A percentile compares a stretch with the other conserved stretches of the same genome.
Evolutionary conservation across 2,797 vertebrate species (phyloP).

Genomic region (Pseudocheirus occidentalis): DNA sequence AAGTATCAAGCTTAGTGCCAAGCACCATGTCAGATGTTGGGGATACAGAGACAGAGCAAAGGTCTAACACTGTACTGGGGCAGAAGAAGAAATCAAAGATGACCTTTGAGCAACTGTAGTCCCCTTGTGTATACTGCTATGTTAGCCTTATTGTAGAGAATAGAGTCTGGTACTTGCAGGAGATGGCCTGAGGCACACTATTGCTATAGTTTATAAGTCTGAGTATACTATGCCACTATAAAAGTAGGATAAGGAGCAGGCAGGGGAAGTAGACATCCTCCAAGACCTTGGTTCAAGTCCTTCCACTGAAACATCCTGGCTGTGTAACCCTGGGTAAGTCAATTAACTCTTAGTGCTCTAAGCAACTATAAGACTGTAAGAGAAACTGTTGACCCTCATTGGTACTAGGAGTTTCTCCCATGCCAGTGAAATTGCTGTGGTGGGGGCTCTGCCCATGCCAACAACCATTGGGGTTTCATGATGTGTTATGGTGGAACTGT

Average conservation of each 20-base stretch:
- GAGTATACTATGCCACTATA: neutral
- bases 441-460: too few species aligned
- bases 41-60: neutral
- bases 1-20: neutral
- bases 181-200: neutral
- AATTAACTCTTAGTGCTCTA: neutral
- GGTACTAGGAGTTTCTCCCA: neutral
- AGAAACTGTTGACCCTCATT: neutral
- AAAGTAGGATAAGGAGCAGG: neutral
- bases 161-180: neutral
- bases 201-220: neutral
- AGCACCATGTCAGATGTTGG: neutral
- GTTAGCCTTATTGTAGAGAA: neutral
- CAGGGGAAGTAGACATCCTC: neutral
- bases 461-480: too few species aligned
- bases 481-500: too few species aligned
- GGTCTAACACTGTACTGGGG: neutral
- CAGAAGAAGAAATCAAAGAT: slow-evolving; percentile 25
- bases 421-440: neutral
- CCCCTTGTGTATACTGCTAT: slow-evolving; percentile 25
- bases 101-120: neutral
- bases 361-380: neutral
- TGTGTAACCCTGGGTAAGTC: neutral
- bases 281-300: neutral
- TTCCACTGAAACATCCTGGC: neutral